Base-by-base conservation (phyloP, 2,113 vertebrate species). In the Taxidea taxus region DNA sequence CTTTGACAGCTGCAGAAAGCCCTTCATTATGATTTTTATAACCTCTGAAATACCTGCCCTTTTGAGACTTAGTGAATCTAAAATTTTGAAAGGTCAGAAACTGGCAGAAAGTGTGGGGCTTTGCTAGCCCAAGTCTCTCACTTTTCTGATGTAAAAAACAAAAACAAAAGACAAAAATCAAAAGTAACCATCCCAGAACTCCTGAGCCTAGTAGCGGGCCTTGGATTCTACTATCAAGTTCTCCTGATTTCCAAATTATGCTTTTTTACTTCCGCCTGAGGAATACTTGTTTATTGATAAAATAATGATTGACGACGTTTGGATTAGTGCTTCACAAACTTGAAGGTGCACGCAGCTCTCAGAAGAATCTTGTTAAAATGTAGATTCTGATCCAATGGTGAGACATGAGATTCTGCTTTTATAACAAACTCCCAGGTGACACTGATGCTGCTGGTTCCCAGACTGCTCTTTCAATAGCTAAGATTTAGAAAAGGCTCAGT, bases 1-100 rank as follows among this genome's bases (percentile, higher is more conserved):
- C n/a, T 78, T 75, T 49, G 42, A 56, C 49, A 96, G 66, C 11
- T 74, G 13, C 31, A 49, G 44, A 87, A 97, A 81, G 77, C 4
- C 20, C 13, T 56, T 42, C 31, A 54, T 31, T 88, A 21, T 77
- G 25, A 10, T 75, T 51, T 75, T 70, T 54, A 70, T 83, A 39
- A 72, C 20, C 27, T 49, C 54, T 21, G 54, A 85, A 51, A 82
- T 66, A 72, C 31, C 29, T 60, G 0, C 31, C 7, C 31, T 77
- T 93, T 87, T 62, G 29, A 88, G 56, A 74, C 56, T 37, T 25
- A 49, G 58, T 16, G 56, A 81, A 87, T 62, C 10, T 6, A 93
- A 31, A 84, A 49, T 82, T 72, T 56, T 31, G n/a, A 81, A 94
- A 62, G 14, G 42, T 90, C 37, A 84, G 68, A 68, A 72, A 64